These are phyloP conservation scores for Hylaeus volcanicus DNA, from an alignment of 1,140 invertebrate genomes.

Conservation along the genomic window DNA sequence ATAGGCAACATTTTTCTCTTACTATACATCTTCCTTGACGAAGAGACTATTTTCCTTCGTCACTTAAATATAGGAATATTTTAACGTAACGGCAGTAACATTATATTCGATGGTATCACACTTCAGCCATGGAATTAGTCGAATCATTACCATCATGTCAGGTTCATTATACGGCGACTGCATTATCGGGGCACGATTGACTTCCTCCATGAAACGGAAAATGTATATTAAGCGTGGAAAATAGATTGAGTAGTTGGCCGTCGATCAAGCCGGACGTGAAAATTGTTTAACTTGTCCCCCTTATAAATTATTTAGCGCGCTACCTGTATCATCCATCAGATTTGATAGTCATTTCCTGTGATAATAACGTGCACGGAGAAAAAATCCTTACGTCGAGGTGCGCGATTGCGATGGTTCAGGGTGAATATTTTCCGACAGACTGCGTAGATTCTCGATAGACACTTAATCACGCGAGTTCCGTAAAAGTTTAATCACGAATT, in stretches of 20 bases:
- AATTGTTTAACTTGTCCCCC: constrained; percentile 61
- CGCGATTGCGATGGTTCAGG: neutral
- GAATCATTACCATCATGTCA: constrained; percentile 61
- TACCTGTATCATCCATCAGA: constrained; percentile 53
- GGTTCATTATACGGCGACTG: constrained; percentile 54
- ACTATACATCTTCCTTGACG: too few species aligned
- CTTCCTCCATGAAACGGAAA: constrained; percentile 46
- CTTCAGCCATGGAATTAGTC: constrained; percentile 50
- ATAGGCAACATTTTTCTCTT: too few species aligned
- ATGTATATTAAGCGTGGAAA: constrained; percentile 41
- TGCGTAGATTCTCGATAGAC: too few species aligned
- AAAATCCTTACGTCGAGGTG: neutral
- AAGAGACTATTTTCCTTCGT: too few species aligned
- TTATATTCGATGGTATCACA: constrained; percentile 28
- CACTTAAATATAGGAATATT: constrained; percentile 15
- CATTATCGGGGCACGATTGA: constrained; percentile 25
- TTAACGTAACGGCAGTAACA: constrained; percentile 19
- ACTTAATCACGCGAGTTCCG: too few species aligned
- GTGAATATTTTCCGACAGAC: too few species aligned
- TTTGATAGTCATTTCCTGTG: constrained; percentile 52
- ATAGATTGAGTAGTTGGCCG: constrained; percentile 44
- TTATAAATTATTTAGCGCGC: constrained; percentile 65
- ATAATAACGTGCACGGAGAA: constrained; percentile 27
- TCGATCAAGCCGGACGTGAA: constrained; percentile 58
- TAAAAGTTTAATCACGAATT: neutral